These are phyloP conservation scores for Atethmia centrago DNA, from an alignment of 2,888 invertebrate species.

Conservation along the genomic window DNA sequence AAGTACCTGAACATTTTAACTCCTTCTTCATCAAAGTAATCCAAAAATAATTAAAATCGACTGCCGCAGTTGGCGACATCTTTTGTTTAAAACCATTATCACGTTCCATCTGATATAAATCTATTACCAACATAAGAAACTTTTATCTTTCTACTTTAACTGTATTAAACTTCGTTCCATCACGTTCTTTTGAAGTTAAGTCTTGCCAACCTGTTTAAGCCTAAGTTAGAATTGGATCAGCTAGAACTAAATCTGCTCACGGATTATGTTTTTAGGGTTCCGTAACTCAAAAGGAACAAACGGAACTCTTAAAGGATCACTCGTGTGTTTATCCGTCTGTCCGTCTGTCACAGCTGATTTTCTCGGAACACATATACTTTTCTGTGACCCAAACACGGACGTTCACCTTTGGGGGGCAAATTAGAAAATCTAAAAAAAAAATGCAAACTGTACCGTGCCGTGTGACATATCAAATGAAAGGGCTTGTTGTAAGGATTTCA, in stretches of 20 bases:
- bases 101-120: slow-evolving; percentile 50
- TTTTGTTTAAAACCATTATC: slow-evolving; percentile 43
- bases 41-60: slow-evolving; percentile 10
- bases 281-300: no score
- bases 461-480: no score
- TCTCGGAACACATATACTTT: no score
- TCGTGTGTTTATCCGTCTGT: no score
- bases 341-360: no score
- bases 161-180: slow-evolving; percentile 51
- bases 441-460: no score
- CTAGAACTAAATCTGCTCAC: slow-evolving; percentile 18
- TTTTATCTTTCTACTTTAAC: slow-evolving; percentile 54
- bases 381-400: no score
- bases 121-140: slow-evolving; percentile 46
- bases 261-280: slow-evolving; percentile 4
- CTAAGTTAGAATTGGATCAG: slow-evolving; percentile 31
- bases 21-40: not conserved
- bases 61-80: not conserved
- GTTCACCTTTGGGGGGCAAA: no score
- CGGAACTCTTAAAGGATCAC: no score
- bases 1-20: not conserved
- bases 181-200: slow-evolving; percentile 56
- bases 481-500: no score
- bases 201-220: slow-evolving; percentile 29
- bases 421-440: no score